These are phyloP conservation scores for Argyresthia goedartella DNA, from an alignment of 2,888 invertebrate species.

Conservation along the genomic window DNA sequence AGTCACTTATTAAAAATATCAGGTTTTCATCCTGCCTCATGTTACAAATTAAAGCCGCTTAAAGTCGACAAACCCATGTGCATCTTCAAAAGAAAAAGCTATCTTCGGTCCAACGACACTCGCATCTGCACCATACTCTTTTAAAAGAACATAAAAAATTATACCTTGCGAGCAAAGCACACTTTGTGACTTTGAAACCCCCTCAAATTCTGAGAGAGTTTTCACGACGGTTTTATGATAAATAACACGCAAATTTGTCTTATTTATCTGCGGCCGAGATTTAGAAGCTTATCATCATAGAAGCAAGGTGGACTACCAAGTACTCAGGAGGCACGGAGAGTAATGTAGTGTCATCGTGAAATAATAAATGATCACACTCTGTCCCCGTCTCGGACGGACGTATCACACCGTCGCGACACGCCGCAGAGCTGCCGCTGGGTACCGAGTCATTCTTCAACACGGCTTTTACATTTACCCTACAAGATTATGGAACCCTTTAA, in stretches of 20 bases:
- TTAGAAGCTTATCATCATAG: conserved; percentile 6
- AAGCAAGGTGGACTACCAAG: conserved; percentile 3
- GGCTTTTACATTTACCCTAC: conserved; percentile 50
- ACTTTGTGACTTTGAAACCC: neutral
- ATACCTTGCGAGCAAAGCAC: too few relatives aligned
- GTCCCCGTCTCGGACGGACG: conserved; percentile 21
- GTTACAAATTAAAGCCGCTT: too few relatives aligned
- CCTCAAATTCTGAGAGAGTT: neutral
- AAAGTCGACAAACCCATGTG: neutral
- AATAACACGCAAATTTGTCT: conserved; percentile 2
- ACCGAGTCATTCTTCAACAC: conserved; percentile 27
- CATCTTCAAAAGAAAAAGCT: neutral
- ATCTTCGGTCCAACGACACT: neutral
- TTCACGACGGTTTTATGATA: neutral
- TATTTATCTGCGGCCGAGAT: conserved; percentile 4
- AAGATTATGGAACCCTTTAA: conserved; percentile 28
- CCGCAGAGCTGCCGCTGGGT: neutral
- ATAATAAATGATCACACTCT: conserved; percentile 57
- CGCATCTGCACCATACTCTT: neutral
- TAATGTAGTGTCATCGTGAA: conserved; percentile 67
- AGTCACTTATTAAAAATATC: too few relatives aligned
- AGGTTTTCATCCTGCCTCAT: too few relatives aligned
- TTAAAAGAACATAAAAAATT: too few relatives aligned
- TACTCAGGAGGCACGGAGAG: conserved; percentile 13
- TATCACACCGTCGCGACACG: neutral